phyloP scores from a whole-genome alignment of 37 sponge, comb jelly and placozoan genomes.

The Dysidea cf. avara region DNA sequence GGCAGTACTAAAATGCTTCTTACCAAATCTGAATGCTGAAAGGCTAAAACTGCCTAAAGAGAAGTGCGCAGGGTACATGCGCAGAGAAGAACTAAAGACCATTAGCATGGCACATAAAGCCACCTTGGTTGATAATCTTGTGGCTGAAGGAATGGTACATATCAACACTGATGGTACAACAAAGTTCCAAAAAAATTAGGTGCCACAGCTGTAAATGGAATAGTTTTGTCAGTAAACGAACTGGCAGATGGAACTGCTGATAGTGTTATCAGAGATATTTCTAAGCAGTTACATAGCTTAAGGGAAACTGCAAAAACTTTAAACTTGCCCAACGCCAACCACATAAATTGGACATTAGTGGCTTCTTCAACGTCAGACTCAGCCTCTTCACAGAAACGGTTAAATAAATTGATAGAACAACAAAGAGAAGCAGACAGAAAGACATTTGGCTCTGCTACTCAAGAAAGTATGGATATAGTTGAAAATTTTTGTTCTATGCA shows the following conservation, averaged over 20 bases:
- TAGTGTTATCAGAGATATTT: slow-evolving; percentile 21
- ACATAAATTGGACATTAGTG: slow-evolving; percentile 51
- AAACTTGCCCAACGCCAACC: slow-evolving; percentile 41
- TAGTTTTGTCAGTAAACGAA: slow-evolving; percentile 38
- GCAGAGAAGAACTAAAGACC: slow-evolving; percentile 24
- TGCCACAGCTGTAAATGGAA: slow-evolving; percentile 27
- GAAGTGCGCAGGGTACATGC: slow-evolving; percentile 41
- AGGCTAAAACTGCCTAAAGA: slow-evolving; percentile 18
- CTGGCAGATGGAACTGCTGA: slow-evolving; percentile 17
- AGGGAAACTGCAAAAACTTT: slow-evolving; percentile 27
- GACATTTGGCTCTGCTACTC: slow-evolving; percentile 21
- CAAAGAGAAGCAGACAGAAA: slow-evolving; percentile 24
- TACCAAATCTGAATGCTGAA: slow-evolving; percentile 5
- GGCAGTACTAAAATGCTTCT: slow-evolving; percentile 13
- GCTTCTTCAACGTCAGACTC: slow-evolving; percentile 49
- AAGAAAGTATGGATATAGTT: slow-evolving; percentile 11
- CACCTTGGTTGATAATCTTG: neutral
- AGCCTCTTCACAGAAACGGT: slow-evolving; percentile 47
- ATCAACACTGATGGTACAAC: slow-evolving; percentile 47
- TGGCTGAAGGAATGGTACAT: neutral
- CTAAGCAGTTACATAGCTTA: slow-evolving; percentile 29
- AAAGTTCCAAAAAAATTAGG: slow-evolving; percentile 11
- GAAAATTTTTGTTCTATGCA: slow-evolving; percentile 54
- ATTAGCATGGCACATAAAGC: slow-evolving; percentile 1
- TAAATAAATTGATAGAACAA: slow-evolving; percentile 47